Evolutionary conservation across 2,888 invertebrate species (phyloP).

Genomic region (Eilema griseolum): DNA sequence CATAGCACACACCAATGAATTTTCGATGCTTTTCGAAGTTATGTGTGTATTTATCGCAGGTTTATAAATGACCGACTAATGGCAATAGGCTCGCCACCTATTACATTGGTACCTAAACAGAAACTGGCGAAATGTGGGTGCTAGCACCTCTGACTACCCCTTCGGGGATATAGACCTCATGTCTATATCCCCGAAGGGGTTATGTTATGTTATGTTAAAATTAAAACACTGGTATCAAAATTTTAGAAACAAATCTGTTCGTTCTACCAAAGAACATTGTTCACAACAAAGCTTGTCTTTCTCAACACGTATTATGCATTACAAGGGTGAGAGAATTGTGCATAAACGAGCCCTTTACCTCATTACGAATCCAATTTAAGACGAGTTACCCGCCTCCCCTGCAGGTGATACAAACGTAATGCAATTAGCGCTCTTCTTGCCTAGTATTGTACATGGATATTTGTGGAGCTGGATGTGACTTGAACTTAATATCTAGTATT

Average conservation of each 20-base stretch:
- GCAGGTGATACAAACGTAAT: constrained; percentile 83
- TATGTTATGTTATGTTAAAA: too few relatives aligned
- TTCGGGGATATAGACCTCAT: too few relatives aligned
- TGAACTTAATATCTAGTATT: too few relatives aligned
- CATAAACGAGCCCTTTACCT: constrained; percentile 78
- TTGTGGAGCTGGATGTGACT: constrained; percentile 22
- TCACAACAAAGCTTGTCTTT: constrained; percentile 9
- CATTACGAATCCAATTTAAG: constrained; percentile 82
- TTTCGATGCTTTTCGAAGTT: too few relatives aligned
- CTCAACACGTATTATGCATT: constrained; percentile 53
- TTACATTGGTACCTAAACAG: too few relatives aligned
- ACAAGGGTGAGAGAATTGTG: constrained; percentile 65
- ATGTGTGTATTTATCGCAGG: too few relatives aligned
- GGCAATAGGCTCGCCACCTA: too few relatives aligned
- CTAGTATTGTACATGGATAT: constrained; percentile 21
- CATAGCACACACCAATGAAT: too few relatives aligned
- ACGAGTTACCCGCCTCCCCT: constrained; percentile 70
- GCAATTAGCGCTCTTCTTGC: constrained; percentile 74
- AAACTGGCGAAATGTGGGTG: too few relatives aligned
- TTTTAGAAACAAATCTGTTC: neutral
- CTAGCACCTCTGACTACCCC: too few relatives aligned
- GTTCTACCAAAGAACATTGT: constrained; percentile 1
- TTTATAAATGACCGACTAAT: too few relatives aligned
- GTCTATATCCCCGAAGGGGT: too few relatives aligned
- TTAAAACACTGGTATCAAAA: neutral